Conservation (phyloP, 2,888 invertebrate genomes). For the Ornithoptera alexandrae region DNA sequence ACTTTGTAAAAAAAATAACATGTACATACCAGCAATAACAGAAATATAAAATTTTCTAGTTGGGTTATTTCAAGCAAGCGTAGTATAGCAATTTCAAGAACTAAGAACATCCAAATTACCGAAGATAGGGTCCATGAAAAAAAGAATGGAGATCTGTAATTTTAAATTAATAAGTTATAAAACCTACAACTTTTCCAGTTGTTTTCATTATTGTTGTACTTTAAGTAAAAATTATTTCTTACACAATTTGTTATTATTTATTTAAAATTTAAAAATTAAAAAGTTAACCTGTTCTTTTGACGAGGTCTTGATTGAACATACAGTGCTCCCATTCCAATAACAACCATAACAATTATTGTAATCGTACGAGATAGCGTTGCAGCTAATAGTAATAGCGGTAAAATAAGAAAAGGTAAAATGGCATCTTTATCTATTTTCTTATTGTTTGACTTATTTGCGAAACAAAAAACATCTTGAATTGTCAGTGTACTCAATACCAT, state of each 20-base stretch:
- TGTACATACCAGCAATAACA: constrained; percentile 58
- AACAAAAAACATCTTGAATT: constrained; percentile 59
- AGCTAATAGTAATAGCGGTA: constrained; percentile 60
- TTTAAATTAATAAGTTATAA: constrained; percentile 5
- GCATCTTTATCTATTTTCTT: constrained; percentile 65
- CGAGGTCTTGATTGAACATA: constrained; percentile 68
- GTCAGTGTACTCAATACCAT: constrained; percentile 53
- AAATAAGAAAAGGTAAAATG: constrained; percentile 63
- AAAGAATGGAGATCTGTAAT: constrained; percentile 85
- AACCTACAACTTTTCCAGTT: not conserved
- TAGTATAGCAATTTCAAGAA: constrained; percentile 86
- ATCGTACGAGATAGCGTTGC: constrained; percentile 60
- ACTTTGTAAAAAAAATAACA: constrained; percentile 70
- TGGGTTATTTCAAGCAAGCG: constrained; percentile 84
- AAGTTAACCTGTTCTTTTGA: constrained; percentile 67
- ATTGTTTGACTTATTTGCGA: constrained; percentile 47
- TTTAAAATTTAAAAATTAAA: not conserved
- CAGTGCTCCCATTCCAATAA: constrained; percentile 66
- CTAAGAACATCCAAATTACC: constrained; percentile 81
- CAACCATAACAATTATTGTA: constrained; percentile 63
- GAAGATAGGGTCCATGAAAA: constrained; percentile 87
- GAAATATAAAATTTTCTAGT: constrained; percentile 65
- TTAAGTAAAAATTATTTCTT: too few relatives aligned
- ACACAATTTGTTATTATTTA: too few relatives aligned
- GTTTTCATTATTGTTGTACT: not conserved